Percentiles rank a stretch among this genome's conserved stretches.
Conservation (phyloP, 1,140 invertebrate genomes). For the Tetranychus cinnabarinus region DNA sequence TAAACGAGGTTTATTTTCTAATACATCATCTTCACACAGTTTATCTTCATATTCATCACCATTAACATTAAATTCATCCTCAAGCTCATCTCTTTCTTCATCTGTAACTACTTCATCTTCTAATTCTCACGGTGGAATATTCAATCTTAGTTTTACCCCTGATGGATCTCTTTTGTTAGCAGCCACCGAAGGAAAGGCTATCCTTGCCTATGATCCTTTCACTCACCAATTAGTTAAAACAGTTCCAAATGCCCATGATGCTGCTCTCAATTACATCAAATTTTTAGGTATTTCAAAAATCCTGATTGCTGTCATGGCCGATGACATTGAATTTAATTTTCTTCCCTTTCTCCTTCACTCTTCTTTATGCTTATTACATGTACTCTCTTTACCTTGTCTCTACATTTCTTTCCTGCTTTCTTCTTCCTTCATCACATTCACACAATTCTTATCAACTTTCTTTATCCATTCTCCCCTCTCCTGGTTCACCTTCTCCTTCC, state of each 20-base stretch:
- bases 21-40: neutral
- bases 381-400: neutral
- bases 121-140: neutral
- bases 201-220: constrained; percentile 66
- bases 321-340: neutral
- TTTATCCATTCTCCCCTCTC: too few species aligned
- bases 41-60: too few species aligned
- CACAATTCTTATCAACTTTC: neutral
- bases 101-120: neutral
- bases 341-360: neutral
- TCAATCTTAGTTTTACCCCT: constrained; percentile 15
- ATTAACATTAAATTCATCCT: too few species aligned
- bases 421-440: neutral
- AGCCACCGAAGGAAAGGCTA: constrained; percentile 66
- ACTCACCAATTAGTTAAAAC: constrained; percentile 44
- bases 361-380: neutral
- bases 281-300: neutral
- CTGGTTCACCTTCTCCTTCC: too few species aligned
- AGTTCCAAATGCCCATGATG: constrained; percentile 54
- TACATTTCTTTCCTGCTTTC: constrained; percentile 4
- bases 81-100: neutral
- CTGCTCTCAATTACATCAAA: constrained; percentile 73
- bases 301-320: neutral
- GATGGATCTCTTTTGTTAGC: constrained; percentile 53
- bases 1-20: neutral